Base-by-base conservation (phyloP, 2,888 invertebrate species). In the Disparrhopalites patrizii region DNA sequence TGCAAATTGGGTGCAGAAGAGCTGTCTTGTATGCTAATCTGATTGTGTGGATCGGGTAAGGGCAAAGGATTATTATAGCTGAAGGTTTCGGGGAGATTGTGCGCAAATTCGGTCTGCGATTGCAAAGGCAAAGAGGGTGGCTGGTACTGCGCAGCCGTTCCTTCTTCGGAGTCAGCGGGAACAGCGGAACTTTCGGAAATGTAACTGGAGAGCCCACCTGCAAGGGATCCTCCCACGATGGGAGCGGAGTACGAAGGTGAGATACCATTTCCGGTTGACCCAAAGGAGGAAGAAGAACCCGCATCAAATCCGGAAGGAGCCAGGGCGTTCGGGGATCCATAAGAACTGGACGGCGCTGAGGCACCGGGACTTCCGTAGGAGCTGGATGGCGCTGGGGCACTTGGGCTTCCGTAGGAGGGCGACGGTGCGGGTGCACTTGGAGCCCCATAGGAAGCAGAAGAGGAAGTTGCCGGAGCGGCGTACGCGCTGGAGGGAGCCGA, bases 131-230 rank as follows among this genome's bases (percentile, higher is more conserved):
- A 18, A 55, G 68, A 67, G 54, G 60, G 61, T 57, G 72, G 61
- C 72, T 74, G 73, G 72, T 72, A 70, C 50, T 72, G 69, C 56
- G 70, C 71, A 71, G 73, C 69, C 51, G 33, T 61, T 51, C 27
- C 65, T 60, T 65, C 36, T 56, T 67, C 70, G 64, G 63, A 51
- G 27, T 43, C 33, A 52, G 67, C 55, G 31, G 58, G 62, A 50
- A 62, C 40, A 31, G 27, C 15, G 40, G 40, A 3, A 5, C 54
- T 36, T 52, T 60, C 50, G 36, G 36, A 28, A 67, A 55, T 58
- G 63, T 66, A 68, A 30, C 43, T 62, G 30, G 61, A 50, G 27
- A 51, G 43, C 67, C 65, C 68, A 70, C 67, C 68, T 68, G 70
- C 61, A 50, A 30, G 30, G 10, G 57, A 51, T 18, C 51, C 50